phyloP scores from a whole-genome alignment of 2,888 invertebrate genomes.

The Chalcosyrphus nemorum region DNA sequence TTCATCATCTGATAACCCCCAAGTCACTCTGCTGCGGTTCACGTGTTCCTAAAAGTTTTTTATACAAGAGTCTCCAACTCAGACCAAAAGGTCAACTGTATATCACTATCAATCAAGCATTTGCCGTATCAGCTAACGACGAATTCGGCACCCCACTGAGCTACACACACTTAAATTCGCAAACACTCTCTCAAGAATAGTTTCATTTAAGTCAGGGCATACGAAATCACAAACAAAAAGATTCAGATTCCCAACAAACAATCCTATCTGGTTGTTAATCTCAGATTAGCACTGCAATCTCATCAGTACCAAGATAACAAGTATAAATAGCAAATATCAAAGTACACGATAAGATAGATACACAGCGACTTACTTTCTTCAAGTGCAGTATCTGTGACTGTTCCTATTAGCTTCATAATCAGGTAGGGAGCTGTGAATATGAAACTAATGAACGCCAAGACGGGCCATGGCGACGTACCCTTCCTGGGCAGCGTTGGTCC shows the following conservation, averaged over 20 bases:
- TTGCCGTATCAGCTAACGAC: neutral
- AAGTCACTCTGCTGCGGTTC: neutral
- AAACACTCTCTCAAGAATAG: too few relatives aligned
- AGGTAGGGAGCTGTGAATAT: constrained; percentile 96
- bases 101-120: neutral
- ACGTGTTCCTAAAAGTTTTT: neutral
- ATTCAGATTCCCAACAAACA: neutral
- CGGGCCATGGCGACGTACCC: constrained; percentile 90
- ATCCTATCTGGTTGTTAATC: constrained; percentile 41
- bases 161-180: too few relatives aligned
- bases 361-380: constrained; percentile 84
- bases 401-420: constrained; percentile 90
- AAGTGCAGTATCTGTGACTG: constrained; percentile 83
- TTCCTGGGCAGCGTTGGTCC: constrained; percentile 78
- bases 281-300: constrained; percentile 13
- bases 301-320: neutral
- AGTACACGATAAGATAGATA: constrained; percentile 21
- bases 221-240: too few relatives aligned
- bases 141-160: neutral
- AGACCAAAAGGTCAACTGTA: neutral
- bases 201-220: too few relatives aligned
- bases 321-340: constrained; percentile 4
- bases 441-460: constrained; percentile 93
- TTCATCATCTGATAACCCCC: constrained; percentile 1
- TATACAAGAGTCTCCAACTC: neutral